These are phyloP conservation scores for Trogon surrucura DNA, from an alignment of 2,113 vertebrate genomes.

Conservation along the genomic window DNA sequence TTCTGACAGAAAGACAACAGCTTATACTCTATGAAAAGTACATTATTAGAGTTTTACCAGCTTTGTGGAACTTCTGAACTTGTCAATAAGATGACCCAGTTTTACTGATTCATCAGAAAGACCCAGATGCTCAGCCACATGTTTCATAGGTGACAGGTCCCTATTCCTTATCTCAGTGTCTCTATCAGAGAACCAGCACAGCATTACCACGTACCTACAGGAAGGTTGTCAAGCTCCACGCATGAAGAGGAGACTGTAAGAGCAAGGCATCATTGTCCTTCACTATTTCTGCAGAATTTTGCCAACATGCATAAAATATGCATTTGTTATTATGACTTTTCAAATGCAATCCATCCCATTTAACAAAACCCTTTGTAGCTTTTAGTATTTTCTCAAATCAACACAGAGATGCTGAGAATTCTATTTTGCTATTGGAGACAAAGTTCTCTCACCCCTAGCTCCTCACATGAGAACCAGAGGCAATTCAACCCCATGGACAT, in stretches of 20 bases:
- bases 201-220: fast-evolving
- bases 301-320: neutral
- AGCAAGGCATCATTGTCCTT: neutral
- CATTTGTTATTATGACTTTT: neutral
- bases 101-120: neutral
- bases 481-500: neutral
- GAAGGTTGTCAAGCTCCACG: neutral
- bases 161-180: neutral
- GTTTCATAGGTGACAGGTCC: neutral
- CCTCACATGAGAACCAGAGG: neutral
- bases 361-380: neutral
- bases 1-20: neutral
- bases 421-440: neutral
- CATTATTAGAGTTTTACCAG: neutral
- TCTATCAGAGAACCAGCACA: neutral
- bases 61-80: neutral
- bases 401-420: neutral
- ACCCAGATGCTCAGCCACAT: neutral
- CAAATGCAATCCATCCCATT: neutral
- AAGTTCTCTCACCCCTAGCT: neutral
- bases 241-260: neutral
- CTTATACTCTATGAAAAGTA: neutral
- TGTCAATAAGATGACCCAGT: neutral
- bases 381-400: neutral
- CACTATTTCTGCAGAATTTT: neutral